Conservation (phyloP, 2,113 vertebrate species). For the Climacteris rufus region DNA sequence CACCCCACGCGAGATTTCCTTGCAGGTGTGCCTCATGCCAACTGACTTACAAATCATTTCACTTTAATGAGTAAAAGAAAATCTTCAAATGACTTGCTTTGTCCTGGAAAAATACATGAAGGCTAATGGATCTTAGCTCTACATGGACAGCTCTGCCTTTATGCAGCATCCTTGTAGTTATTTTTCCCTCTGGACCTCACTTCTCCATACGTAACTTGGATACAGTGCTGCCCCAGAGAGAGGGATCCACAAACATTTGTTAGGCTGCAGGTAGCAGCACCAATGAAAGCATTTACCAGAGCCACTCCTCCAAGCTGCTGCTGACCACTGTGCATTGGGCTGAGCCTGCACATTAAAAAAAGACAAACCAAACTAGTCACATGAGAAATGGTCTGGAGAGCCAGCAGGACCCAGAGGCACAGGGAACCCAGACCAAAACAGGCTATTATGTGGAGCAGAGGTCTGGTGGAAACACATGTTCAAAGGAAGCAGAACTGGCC, state of each 20-base stretch:
- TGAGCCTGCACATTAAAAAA: background rate
- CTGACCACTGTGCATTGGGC: background rate
- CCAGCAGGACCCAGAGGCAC: background rate
- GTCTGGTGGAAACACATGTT: background rate
- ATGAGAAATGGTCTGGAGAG: background rate
- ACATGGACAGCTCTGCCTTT: background rate
- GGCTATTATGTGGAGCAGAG: background rate
- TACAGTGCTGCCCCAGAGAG: background rate
- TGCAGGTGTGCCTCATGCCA: background rate
- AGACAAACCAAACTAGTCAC: background rate
- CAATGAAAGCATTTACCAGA: background rate
- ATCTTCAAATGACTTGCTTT: background rate
- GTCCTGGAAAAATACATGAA: background rate
- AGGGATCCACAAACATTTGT: background rate
- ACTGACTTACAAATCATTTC: background rate
- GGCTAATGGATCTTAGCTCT: background rate
- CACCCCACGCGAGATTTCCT: background rate
- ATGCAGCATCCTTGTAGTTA: background rate
- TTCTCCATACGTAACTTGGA: background rate
- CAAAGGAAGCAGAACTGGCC: background rate
- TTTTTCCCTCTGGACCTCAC: background rate
- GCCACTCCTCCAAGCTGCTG: background rate
- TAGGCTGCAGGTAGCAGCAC: background rate
- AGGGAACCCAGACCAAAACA: background rate
- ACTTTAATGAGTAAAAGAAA: background rate